Evolutionary conservation across 1,140 invertebrate species (phyloP).

Genomic region (Latrodectus geometricus): DNA sequence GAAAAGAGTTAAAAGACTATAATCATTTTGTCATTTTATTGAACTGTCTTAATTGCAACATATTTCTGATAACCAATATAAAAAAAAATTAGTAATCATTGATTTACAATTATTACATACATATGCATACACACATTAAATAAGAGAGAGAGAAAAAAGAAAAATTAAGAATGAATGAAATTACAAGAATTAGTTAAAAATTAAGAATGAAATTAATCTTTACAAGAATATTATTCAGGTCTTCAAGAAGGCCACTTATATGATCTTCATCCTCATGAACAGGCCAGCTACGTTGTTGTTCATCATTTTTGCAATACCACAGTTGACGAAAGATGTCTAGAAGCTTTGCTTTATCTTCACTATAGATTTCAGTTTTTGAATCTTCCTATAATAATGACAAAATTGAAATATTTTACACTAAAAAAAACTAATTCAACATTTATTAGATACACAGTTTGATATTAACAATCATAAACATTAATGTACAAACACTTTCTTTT

Average conservation of each 20-base stretch:
- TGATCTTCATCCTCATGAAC: constrained; percentile 90
- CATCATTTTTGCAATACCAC: constrained; percentile 89
- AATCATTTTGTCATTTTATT: too few relatives aligned
- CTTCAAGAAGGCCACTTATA: constrained; percentile 84
- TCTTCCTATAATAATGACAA: constrained; percentile 19
- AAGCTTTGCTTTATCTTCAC: constrained; percentile 55
- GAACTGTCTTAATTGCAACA: too few relatives aligned
- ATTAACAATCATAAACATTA: too few relatives aligned
- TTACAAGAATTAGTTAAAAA: neutral
- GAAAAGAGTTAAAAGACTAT: too few relatives aligned
- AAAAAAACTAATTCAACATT: neutral
- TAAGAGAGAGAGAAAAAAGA: too few relatives aligned
- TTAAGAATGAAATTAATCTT: constrained; percentile 65
- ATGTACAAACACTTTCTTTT: too few relatives aligned
- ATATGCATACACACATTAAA: too few relatives aligned
- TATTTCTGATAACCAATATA: too few relatives aligned
- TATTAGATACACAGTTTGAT: neutral
- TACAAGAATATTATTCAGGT: constrained; percentile 88
- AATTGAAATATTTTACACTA: neutral
- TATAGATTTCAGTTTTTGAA: constrained; percentile 12
- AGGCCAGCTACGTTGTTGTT: constrained; percentile 93
- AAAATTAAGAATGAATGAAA: too few relatives aligned
- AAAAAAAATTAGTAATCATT: too few relatives aligned
- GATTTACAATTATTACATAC: too few relatives aligned
- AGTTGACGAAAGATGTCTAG: constrained; percentile 71